Conservation (phyloP, 2,888 invertebrate species). For the Volucella bombylans region DNA sequence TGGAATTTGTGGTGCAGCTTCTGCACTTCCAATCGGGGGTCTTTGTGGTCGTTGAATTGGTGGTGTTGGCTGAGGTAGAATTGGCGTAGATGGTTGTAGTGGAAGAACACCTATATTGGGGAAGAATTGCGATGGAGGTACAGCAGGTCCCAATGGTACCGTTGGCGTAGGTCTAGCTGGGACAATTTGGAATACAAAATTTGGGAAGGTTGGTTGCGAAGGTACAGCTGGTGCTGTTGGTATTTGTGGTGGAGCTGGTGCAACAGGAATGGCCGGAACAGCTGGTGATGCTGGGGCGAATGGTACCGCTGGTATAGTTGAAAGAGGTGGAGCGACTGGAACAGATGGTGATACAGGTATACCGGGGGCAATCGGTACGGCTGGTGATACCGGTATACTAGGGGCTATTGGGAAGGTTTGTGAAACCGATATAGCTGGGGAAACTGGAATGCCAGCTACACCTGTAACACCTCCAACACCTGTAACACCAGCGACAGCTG, state of each 20-base stretch:
- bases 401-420: constrained; percentile 69
- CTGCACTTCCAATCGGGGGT: constrained; percentile 79
- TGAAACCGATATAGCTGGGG: constrained; percentile 54
- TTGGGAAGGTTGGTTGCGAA: constrained; percentile 64
- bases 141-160: constrained; percentile 67
- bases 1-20: constrained; percentile 80
- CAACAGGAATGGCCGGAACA: constrained; percentile 28
- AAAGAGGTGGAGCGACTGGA: constrained; percentile 61
- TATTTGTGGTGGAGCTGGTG: constrained; percentile 22
- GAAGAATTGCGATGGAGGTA: constrained; percentile 73
- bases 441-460: constrained; percentile 38
- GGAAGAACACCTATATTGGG: constrained; percentile 76
- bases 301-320: constrained; percentile 64
- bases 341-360: constrained; percentile 18
- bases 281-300: constrained; percentile 3
- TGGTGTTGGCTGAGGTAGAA: constrained; percentile 25
- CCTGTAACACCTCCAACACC: constrained; percentile 9
- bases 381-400: constrained; percentile 58
- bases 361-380: constrained; percentile 74
- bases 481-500: constrained; percentile 71
- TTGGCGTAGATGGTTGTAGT: constrained; percentile 53
- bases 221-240: constrained; percentile 54
- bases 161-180: constrained; percentile 44
- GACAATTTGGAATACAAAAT: constrained; percentile 53
- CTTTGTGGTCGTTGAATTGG: constrained; percentile 75